These are phyloP conservation scores for Nesogale talazaci DNA, from an alignment of 2,113 vertebrate genomes.

Conservation along the genomic window DNA sequence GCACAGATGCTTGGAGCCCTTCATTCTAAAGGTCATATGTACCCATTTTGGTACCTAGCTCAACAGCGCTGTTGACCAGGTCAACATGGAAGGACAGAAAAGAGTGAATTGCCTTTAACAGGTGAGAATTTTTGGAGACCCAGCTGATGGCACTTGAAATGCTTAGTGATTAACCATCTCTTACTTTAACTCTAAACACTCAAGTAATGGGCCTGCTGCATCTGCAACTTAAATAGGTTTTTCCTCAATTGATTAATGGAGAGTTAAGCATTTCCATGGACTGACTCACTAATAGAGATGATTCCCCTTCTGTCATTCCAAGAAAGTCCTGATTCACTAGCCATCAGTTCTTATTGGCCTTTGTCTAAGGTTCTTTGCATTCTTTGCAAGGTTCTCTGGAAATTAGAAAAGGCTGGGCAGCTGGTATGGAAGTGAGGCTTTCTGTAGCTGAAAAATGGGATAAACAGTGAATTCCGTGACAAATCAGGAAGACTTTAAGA, in stretches of 20 bases:
- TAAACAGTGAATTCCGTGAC: background rate
- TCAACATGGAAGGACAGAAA: slow-evolving; percentile 25
- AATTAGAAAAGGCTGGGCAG: slow-evolving; percentile 47
- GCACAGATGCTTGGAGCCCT: background rate
- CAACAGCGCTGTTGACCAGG: slow-evolving; percentile 15
- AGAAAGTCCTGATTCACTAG: slow-evolving; percentile 51
- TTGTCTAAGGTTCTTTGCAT: slow-evolving; percentile 33
- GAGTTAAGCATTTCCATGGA: slow-evolving; percentile 52
- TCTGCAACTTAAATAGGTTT: slow-evolving; percentile 52
- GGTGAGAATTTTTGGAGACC: slow-evolving; percentile 1
- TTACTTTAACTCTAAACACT: slow-evolving; percentile 49
- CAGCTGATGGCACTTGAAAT: background rate
- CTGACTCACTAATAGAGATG: slow-evolving; percentile 47
- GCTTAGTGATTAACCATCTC: slow-evolving; percentile 28
- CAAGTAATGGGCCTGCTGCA: slow-evolving; percentile 6
- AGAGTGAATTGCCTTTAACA: slow-evolving; percentile 5
- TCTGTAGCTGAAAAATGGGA: slow-evolving; percentile 35
- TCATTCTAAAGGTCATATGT: background rate
- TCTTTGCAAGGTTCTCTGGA: slow-evolving; percentile 36
- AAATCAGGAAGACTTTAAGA: slow-evolving; percentile 43
- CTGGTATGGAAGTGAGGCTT: slow-evolving; percentile 4
- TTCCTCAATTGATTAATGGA: slow-evolving; percentile 32
- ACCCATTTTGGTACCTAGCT: background rate
- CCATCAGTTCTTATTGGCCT: slow-evolving; percentile 26
- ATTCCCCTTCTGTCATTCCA: background rate